Percentiles rank a stretch among this genome's conserved stretches.
phyloP scores from a whole-genome alignment of 53 echinoderm and acorn worm genomes.

The Luidia sarsii region DNA sequence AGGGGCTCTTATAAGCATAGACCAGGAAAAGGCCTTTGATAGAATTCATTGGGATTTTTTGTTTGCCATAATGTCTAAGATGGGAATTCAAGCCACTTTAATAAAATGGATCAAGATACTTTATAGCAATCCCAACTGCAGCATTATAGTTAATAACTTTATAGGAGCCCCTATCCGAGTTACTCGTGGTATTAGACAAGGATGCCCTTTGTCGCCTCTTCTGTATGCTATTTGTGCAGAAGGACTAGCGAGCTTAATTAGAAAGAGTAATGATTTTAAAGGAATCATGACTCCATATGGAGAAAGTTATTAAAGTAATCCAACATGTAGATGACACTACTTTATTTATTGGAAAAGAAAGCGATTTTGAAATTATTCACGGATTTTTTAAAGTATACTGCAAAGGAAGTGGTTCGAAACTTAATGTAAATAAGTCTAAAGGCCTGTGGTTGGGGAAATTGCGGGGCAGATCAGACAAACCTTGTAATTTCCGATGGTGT shows the following conservation, averaged over 20 bases:
- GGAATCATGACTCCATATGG: neutral
- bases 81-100: neutral
- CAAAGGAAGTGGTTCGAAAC: conserved; percentile 10
- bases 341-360: neutral
- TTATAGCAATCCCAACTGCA: neutral
- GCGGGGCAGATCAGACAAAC: neutral
- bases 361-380: neutral
- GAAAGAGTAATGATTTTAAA: neutral
- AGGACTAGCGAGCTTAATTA: neutral
- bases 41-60: conserved; percentile 5
- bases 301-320: neutral
- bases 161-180: neutral
- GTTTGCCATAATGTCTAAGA: neutral
- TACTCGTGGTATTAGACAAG: neutral
- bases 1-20: neutral
- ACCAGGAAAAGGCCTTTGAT: conserved; percentile 28
- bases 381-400: neutral
- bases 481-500: neutral
- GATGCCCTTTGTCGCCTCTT: conserved; percentile 6
- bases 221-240: conserved; percentile 1
- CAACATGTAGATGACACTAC: conserved; percentile 8
- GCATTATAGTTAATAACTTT: conserved; percentile 5
- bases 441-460: conserved; percentile 20
- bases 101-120: conserved; percentile 11
- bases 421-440: conserved; percentile 5